Conservation (phyloP, 2,797 vertebrate species). For the Vipera latastei region DNA sequence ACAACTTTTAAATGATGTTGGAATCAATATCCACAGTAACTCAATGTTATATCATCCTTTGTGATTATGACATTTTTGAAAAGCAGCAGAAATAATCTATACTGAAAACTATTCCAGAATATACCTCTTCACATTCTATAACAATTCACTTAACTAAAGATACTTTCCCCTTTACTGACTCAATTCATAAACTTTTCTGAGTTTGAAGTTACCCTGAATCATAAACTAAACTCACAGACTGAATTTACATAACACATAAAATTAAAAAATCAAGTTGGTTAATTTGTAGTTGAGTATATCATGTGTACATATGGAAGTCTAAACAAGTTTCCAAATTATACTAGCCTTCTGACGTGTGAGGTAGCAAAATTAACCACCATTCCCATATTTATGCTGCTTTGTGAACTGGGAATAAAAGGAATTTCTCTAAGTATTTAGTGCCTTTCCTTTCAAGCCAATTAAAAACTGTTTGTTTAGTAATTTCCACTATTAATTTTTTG, state of each 20-base stretch:
- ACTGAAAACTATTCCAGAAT: background rate
- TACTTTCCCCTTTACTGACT: background rate
- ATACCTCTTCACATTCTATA: background rate
- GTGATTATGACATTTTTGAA: background rate
- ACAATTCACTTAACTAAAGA: background rate
- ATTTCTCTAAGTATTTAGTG: background rate
- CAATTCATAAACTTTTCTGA: background rate
- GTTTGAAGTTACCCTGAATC: background rate
- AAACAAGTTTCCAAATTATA: background rate
- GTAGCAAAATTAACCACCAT: background rate
- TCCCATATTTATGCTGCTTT: background rate
- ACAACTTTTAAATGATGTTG: background rate
- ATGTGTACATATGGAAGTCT: background rate
- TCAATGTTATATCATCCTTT: background rate
- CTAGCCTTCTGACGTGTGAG: background rate
- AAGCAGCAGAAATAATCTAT: background rate
- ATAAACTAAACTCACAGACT: background rate
- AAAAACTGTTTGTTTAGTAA: background rate
- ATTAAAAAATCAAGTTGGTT: background rate
- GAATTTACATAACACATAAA: background rate
- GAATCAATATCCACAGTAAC: background rate
- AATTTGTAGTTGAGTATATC: background rate
- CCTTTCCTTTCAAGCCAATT: background rate
- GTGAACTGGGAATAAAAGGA: background rate
- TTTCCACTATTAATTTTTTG: background rate